phyloP scores from a whole-genome alignment of 2,888 invertebrate species.

The Sisyra nigra region DNA sequence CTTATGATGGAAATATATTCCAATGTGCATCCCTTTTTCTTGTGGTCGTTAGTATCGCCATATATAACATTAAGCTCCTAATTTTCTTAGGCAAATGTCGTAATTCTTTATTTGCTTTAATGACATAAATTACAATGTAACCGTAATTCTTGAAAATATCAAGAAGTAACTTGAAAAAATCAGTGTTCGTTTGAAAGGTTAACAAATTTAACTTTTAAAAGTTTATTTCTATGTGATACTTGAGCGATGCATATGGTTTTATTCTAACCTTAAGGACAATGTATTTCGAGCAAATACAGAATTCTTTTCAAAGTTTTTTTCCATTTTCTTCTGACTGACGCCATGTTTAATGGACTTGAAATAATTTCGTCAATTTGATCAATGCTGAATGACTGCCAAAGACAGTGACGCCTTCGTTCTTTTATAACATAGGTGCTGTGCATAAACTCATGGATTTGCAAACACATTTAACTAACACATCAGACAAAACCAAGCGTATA shows the following conservation, averaged over 20 bases:
- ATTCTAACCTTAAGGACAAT: neutral
- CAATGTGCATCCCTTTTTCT: slow-evolving; percentile 1
- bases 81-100: slow-evolving; percentile 12
- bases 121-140: slow-evolving; percentile 13
- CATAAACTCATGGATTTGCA: neutral
- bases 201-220: too few species aligned
- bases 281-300: slow-evolving; percentile 2
- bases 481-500: too few species aligned
- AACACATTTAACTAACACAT: too few species aligned
- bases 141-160: too few species aligned
- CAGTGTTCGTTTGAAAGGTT: neutral
- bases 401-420: slow-evolving; percentile 13
- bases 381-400: slow-evolving; percentile 11
- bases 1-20: slow-evolving; percentile 8
- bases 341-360: slow-evolving; percentile 30
- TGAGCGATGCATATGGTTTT: too few species aligned
- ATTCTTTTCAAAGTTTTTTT: slow-evolving; percentile 4
- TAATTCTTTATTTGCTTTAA: slow-evolving; percentile 13
- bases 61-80: neutral
- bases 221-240: too few species aligned
- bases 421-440: slow-evolving; percentile 5
- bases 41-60: neutral
- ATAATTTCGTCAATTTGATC: slow-evolving; percentile 27
- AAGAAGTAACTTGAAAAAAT: neutral
- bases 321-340: slow-evolving; percentile 18